These are phyloP conservation scores for Saccostrea cuccullata DNA, from an alignment of 1,140 invertebrate species.

Conservation along the genomic window DNA sequence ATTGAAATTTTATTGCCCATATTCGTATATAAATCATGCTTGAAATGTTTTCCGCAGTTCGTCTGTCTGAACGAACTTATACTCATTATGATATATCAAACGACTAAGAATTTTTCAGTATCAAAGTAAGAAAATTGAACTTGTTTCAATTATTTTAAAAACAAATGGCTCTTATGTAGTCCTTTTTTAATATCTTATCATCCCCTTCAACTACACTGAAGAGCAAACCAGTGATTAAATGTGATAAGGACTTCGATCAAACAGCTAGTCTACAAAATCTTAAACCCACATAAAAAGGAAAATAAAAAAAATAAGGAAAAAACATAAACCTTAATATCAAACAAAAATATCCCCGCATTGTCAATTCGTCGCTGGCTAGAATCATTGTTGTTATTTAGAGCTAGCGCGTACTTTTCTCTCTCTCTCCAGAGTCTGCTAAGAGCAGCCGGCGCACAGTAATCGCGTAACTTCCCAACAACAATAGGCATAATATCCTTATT, in stretches of 20 bases:
- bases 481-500: conserved; percentile 36
- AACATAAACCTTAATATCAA: neutral
- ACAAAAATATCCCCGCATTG: neutral
- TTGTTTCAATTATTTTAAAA: conserved; percentile 3
- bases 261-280: neutral
- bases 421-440: neutral
- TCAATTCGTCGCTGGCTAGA: neutral
- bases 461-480: conserved; percentile 27
- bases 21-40: neutral
- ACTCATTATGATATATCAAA: neutral
- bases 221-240: conserved; percentile 6
- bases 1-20: neutral
- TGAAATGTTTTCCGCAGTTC: neutral
- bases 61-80: neutral
- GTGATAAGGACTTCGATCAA: conserved; percentile 20
- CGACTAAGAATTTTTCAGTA: neutral
- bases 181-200: neutral
- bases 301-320: neutral
- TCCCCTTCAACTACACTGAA: neutral
- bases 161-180: neutral
- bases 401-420: neutral
- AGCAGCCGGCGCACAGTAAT: conserved; percentile 25
- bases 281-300: neutral
- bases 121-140: neutral
- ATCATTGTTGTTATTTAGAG: neutral